phyloP scores from a whole-genome alignment of 1,140 invertebrate genomes.

The Octopus bimaculoides region DNA sequence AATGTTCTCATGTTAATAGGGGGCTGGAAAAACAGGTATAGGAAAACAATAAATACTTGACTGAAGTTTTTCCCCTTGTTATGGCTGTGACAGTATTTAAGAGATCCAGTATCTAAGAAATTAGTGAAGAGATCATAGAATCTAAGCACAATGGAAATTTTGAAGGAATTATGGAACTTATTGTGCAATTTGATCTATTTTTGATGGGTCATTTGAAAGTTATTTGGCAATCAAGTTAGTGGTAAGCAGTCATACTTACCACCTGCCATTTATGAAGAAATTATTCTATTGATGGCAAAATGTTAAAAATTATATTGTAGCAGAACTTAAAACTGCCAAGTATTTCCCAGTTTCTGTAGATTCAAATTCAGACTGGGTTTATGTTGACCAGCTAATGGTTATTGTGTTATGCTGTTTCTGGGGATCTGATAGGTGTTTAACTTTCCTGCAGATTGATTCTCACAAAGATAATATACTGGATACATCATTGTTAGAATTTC shows the following conservation, averaged over 20 bases:
- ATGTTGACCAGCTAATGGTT: no score
- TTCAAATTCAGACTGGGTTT: neutral
- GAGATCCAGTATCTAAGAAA: neutral
- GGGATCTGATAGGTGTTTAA: no score
- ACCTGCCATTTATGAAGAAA: neutral
- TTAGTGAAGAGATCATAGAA: conserved; percentile 6
- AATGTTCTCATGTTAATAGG: conserved; percentile 3
- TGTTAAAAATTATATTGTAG: neutral
- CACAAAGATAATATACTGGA: no score
- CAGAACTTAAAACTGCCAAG: neutral
- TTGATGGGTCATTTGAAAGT: conserved; percentile 9
- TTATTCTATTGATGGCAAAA: neutral
- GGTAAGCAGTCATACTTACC: conserved; percentile 14
- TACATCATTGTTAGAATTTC: no score
- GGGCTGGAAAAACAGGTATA: neutral
- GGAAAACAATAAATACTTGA: conserved; percentile 9
- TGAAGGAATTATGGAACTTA: conserved; percentile 11
- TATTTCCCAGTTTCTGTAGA: neutral
- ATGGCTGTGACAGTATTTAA: neutral
- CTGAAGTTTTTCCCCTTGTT: neutral
- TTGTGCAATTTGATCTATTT: conserved; percentile 14
- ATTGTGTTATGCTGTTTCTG: no score
- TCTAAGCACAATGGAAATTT: conserved; percentile 5
- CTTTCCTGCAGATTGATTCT: no score
- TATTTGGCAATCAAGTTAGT: neutral